phyloP scores from a whole-genome alignment of 2,888 invertebrate genomes.

The Drosophila nr. perissopoda region DNA sequence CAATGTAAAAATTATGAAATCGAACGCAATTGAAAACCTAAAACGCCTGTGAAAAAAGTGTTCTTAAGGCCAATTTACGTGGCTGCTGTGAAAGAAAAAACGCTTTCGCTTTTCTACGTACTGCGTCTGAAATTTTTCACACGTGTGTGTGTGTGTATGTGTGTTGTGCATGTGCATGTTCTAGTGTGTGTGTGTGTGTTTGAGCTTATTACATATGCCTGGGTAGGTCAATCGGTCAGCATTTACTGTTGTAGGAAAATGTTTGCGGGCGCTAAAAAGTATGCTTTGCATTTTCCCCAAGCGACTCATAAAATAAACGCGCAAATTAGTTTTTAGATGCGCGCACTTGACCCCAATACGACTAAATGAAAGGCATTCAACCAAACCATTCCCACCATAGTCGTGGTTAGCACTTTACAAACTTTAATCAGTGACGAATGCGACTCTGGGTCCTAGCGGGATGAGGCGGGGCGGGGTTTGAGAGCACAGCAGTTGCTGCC shows the following conservation, averaged over 20 bases:
- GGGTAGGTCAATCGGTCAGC: conserved; percentile 80
- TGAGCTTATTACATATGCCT: conserved; percentile 72
- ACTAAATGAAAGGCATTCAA: conserved; percentile 19
- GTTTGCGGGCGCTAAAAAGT: conserved; percentile 39
- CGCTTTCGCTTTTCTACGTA: conserved; percentile 63
- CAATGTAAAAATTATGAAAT: conserved; percentile 9
- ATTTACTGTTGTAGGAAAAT: conserved; percentile 32
- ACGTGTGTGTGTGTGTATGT: conserved; percentile 35
- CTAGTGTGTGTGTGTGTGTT: conserved; percentile 30
- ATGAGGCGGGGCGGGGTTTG: not conserved
- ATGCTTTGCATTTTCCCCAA: conserved; percentile 61
- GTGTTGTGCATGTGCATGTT: conserved; percentile 37
- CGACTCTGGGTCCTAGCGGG: conserved; percentile 1
- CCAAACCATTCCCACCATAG: not conserved
- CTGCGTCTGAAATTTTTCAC: conserved; percentile 69
- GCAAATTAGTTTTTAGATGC: conserved; percentile 60
- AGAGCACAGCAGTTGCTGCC: conserved; percentile 23
- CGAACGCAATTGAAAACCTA: not conserved
- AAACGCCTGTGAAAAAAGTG: not conserved
- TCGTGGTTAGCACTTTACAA: conserved; percentile 38
- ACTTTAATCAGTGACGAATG: conserved; percentile 54
- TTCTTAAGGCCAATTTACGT: not conserved
- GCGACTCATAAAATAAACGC: conserved; percentile 53
- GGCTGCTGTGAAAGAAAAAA: conserved; percentile 25
- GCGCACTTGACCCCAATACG: conserved; percentile 72